These are phyloP conservation scores for Andrena dorsata DNA, from an alignment of 2,888 invertebrate genomes.

Conservation along the genomic window DNA sequence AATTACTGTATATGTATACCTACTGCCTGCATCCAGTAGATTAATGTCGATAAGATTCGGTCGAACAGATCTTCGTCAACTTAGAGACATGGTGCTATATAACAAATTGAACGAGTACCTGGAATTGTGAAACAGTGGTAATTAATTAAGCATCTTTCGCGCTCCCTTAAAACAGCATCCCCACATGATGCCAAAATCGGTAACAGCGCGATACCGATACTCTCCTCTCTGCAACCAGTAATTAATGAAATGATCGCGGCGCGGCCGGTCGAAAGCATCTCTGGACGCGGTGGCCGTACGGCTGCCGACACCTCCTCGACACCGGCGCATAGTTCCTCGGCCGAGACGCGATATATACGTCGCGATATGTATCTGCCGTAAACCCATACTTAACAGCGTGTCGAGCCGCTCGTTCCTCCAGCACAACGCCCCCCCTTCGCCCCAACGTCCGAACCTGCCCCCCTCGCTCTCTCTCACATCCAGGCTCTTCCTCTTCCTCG, in stretches of 20 bases:
- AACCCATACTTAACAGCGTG: conserved; percentile 79
- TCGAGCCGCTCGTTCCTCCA: conserved; percentile 67
- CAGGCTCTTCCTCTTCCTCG: conserved; percentile 44
- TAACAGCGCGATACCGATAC: conserved; percentile 18
- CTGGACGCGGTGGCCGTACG: conserved; percentile 36
- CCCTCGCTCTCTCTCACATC: conserved; percentile 62
- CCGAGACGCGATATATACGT: conserved; percentile 71
- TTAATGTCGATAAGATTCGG: no score
- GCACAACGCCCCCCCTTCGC: conserved; percentile 49
- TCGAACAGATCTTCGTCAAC: no score
- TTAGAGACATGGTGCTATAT: no score
- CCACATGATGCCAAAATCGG: background rate
- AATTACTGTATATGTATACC: no score
- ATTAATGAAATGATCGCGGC: conserved; percentile 50
- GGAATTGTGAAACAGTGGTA: no score
- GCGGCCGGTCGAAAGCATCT: conserved; percentile 35
- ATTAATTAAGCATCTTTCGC: no score
- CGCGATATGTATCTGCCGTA: conserved; percentile 77
- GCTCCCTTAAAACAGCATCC: background rate
- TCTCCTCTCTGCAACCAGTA: conserved; percentile 10
- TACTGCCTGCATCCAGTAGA: no score
- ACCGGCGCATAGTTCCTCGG: conserved; percentile 66
- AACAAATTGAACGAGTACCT: no score
- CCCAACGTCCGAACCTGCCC: conserved; percentile 15
- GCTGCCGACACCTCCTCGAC: conserved; percentile 63